Evolutionary conservation across 30 jellyfish, hydroid and myxozoan genomes (phyloP).

Genomic region (Cassiopea andromeda): DNA sequence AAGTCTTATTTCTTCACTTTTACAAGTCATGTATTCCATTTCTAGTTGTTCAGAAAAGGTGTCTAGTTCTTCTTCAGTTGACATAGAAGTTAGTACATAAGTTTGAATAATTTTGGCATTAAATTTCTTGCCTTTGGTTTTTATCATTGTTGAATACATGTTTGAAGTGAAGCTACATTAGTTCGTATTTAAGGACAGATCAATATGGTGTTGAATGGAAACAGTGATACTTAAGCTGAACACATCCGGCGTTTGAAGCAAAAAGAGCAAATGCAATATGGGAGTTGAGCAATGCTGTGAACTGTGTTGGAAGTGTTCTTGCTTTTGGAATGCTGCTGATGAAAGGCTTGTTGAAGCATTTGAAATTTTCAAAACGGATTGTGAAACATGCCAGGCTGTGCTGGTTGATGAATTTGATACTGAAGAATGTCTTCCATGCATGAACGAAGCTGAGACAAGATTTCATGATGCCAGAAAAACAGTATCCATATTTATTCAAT

Average conservation of each 20-base stretch:
- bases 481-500: slow-evolving; percentile 2
- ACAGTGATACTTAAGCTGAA: not conserved
- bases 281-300: slow-evolving; percentile 51
- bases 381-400: slow-evolving; percentile 17
- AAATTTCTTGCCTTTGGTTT: too few relatives aligned
- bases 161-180: slow-evolving; percentile 33
- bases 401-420: slow-evolving; percentile 12
- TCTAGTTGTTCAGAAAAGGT: too few relatives aligned
- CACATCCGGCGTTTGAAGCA: slow-evolving; percentile 31
- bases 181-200: slow-evolving; percentile 1
- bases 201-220: slow-evolving; percentile 22
- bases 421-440: slow-evolving; percentile 20
- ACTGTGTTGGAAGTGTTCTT: slow-evolving; percentile 25
- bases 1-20: too few relatives aligned
- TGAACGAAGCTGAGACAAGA: slow-evolving; percentile 50
- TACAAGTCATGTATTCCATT: too few relatives aligned
- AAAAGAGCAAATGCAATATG: slow-evolving; percentile 36
- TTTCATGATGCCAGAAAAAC: slow-evolving; percentile 4
- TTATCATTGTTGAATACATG: too few relatives aligned
- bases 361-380: slow-evolving; percentile 28
- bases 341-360: slow-evolving; percentile 29
- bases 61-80: too few relatives aligned
- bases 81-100: too few relatives aligned
- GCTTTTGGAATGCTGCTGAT: slow-evolving; percentile 36
- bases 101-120: too few relatives aligned